phyloP scores from a whole-genome alignment of 2,797 vertebrate genomes.

The Danio aesculapii region DNA sequence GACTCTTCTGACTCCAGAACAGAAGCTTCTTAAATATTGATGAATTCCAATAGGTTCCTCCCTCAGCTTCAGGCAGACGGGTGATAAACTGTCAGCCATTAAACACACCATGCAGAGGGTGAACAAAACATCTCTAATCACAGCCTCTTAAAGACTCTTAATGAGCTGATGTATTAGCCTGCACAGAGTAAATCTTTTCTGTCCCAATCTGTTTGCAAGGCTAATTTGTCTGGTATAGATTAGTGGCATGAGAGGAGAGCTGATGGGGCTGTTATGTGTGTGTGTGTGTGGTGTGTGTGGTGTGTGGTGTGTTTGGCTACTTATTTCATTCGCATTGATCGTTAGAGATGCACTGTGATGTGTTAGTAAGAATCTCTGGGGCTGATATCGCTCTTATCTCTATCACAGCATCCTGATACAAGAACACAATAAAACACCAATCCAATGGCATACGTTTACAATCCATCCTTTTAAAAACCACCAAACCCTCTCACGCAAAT shows the following conservation, averaged over 20 bases:
- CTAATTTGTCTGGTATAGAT: conserved; percentile 75
- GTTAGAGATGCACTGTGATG: conserved; percentile 2
- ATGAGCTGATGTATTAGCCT: conserved; percentile 70
- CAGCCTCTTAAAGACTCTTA: conserved; percentile 75
- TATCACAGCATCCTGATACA: not conserved
- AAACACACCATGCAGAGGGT: conserved; percentile 72
- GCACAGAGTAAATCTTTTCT: conserved; percentile 78
- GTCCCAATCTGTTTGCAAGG: conserved; percentile 72
- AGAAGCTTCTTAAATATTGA: conserved; percentile 90
- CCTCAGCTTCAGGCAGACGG: conserved; percentile 55
- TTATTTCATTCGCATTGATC: conserved; percentile 58
- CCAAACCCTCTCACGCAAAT: conserved; percentile 63
- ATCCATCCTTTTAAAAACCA: conserved; percentile 35
- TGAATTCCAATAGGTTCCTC: conserved; percentile 85
- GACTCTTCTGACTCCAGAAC: conserved; percentile 66
- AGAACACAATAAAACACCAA: not conserved
- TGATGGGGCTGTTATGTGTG: conserved; percentile 49
- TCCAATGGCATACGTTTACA: conserved; percentile 9
- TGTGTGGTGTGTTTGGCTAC: conserved; percentile 37
- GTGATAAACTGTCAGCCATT: conserved; percentile 66
- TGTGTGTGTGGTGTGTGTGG: conserved; percentile 44
- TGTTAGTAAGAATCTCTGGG: conserved; percentile 7
- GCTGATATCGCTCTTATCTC: conserved; percentile 8
- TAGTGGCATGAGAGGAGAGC: conserved; percentile 67
- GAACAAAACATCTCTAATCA: conserved; percentile 87